These are phyloP conservation scores for Numida meleagris DNA, from an alignment of 2,113 vertebrate genomes.

Conservation along the genomic window DNA sequence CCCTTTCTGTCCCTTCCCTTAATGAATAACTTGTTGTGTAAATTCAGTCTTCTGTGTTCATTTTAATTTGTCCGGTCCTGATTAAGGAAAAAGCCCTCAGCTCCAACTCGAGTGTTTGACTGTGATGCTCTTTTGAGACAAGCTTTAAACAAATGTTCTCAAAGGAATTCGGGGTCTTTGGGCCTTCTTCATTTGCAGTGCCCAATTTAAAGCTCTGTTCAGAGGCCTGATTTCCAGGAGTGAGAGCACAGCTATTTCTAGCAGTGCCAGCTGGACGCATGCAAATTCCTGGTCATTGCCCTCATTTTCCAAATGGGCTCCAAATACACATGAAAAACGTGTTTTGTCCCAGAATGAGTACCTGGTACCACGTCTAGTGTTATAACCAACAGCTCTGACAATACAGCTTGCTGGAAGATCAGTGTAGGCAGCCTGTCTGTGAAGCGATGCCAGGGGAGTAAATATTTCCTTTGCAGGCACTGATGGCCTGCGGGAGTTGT, in stretches of 20 bases:
- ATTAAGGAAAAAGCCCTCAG: not conserved
- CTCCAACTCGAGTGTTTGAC: not conserved
- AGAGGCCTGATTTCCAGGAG: not conserved
- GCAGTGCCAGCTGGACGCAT: not conserved
- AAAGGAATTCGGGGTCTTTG: not conserved
- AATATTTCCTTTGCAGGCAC: not conserved
- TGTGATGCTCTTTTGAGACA: not conserved
- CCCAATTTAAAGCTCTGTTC: not conserved
- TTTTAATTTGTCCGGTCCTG: conserved; percentile 48
- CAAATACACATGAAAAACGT: not conserved
- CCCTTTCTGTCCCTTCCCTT: not conserved
- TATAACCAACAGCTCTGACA: not conserved
- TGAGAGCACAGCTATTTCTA: not conserved
- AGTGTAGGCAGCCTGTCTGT: not conserved
- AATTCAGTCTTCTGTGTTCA: conserved; percentile 57
- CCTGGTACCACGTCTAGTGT: not conserved
- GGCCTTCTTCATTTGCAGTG: not conserved
- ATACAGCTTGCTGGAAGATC: not conserved
- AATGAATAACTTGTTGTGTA: conserved; percentile 56
- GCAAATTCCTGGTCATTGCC: not conserved
- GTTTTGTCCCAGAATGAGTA: not conserved
- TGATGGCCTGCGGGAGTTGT: not conserved
- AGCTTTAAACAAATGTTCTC: not conserved
- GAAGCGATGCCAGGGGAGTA: not conserved
- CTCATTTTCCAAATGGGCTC: not conserved